Evolutionary conservation across 53 echinoderm and acorn worm species (phyloP).

Genomic region (Pentamera pediparva): DNA sequence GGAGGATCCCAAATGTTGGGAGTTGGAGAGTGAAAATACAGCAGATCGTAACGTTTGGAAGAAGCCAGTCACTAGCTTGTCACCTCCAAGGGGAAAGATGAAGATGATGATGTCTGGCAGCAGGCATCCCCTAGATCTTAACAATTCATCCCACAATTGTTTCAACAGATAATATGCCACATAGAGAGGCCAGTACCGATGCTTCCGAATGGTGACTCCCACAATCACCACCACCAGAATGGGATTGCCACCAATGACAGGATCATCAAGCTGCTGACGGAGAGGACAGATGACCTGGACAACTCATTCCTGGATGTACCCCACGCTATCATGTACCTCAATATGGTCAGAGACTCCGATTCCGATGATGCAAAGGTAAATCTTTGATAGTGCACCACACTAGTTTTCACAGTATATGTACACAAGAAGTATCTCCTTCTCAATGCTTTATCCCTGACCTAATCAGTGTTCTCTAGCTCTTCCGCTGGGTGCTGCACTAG

Average conservation of each 20-base stretch:
- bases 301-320: conserved; percentile 44
- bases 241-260: conserved; percentile 56
- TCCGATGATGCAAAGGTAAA: conserved; percentile 69
- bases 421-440: too few species aligned
- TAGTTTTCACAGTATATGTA: too few species aligned
- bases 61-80: too few species aligned
- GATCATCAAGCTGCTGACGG: conserved; percentile 64
- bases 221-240: conserved; percentile 32
- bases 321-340: conserved; percentile 76
- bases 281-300: conserved; percentile 26
- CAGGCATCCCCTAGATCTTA: neutral
- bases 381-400: too few species aligned
- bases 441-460: too few species aligned
- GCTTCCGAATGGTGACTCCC: neutral
- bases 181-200: conserved; percentile 4
- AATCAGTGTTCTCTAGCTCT: too few species aligned
- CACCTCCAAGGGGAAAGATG: too few species aligned
- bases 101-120: too few species aligned
- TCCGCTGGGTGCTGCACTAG: too few species aligned
- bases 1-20: too few species aligned
- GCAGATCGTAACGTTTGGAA: too few species aligned
- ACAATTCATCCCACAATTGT: neutral
- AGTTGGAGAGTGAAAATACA: too few species aligned
- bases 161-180: neutral
- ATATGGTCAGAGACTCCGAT: conserved; percentile 65